phyloP scores from a whole-genome alignment of 2,888 invertebrate species.

The Rhingia rostrata region DNA sequence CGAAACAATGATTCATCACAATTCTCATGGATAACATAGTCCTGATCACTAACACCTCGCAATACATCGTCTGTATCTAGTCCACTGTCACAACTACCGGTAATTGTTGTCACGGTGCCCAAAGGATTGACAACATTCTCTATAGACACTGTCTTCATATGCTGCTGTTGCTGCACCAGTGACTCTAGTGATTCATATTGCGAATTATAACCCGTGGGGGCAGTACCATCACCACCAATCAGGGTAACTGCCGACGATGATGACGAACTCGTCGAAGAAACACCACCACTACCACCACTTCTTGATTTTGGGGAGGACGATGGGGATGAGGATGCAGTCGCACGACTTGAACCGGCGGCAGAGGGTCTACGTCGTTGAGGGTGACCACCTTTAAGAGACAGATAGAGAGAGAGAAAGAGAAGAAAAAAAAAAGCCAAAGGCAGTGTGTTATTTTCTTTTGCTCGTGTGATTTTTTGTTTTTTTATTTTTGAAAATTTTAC shows the following conservation, averaged over 20 bases:
- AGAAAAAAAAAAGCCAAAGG: constrained; percentile 88
- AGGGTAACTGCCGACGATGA: constrained; percentile 55
- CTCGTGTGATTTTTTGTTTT: constrained; percentile 77
- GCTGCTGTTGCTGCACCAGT: constrained; percentile 38
- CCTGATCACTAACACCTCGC: constrained; percentile 79
- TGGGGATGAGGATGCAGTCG: constrained; percentile 66
- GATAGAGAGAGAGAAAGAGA: constrained; percentile 77
- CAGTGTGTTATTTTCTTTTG: constrained; percentile 84
- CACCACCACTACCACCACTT: constrained; percentile 68
- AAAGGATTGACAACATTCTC: constrained; percentile 88
- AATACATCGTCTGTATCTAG: constrained; percentile 80
- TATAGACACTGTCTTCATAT: constrained; percentile 76
- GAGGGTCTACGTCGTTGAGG: constrained; percentile 76
- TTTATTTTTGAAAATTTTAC: constrained; percentile 50
- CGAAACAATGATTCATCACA: constrained; percentile 89
- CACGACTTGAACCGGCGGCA: constrained; percentile 75
- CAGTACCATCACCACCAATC: constrained; percentile 48
- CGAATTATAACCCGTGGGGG: constrained; percentile 37
- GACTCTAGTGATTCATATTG: constrained; percentile 75
- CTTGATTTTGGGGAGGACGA: constrained; percentile 68
- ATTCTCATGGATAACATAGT: constrained; percentile 84
- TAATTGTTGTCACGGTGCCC: constrained; percentile 87
- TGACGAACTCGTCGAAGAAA: constrained; percentile 56
- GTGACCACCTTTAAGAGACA: constrained; percentile 75
- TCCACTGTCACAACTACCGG: constrained; percentile 78